Base-by-base conservation (phyloP, 2,113 vertebrate species). In the Aegithalos caudatus region DNA sequence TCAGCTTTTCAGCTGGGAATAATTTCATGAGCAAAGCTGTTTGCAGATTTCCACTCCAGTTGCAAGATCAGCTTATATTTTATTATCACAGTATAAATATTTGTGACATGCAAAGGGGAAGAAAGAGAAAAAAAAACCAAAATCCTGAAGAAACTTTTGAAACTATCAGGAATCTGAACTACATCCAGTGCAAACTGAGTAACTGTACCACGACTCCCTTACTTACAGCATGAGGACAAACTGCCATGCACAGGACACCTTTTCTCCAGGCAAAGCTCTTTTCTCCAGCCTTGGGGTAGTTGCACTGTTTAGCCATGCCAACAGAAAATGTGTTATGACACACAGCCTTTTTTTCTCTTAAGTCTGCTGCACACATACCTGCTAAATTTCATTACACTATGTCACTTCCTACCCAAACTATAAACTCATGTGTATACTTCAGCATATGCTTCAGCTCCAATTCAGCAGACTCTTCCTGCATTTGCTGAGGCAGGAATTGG, bases 1-100 rank as follows among this genome's bases (percentile, higher is more conserved):
- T 80, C 69, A 60, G 37, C 53, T 77, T 83, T 92, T 78, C 79
- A 94, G 16, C n/a, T 61, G 23, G 29, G 88, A 94, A 53, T 38
- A 86, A 80, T 72, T 88, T 87, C 44, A 88, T 27, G 24, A 88
- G 11, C 33, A 37, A 81, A 90, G 57, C 5, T 64, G 29, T 69
- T 67, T 86, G 44, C 44, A 86, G 53, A 47, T 86, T 88, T 84
- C 48, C 28, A 67, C 31, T 92, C 40, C 44, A 67, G 27, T 15
- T 74, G 69, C 56, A 84, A 78, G 14, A 78, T 61, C 60, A 62
- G 31, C 40, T 78, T 81, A 62, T 51, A 14, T 81, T 93, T 83
- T 14, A 54, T 57, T 71, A 84, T 44, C 35, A 70, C 1, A 2
- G 50, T 38, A 69, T 70, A 94, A 92, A 88, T 48, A 88, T 62